Evolutionary conservation across 2,888 invertebrate genomes (phyloP).

Genomic region (Zygothrica quintamaculata): DNA sequence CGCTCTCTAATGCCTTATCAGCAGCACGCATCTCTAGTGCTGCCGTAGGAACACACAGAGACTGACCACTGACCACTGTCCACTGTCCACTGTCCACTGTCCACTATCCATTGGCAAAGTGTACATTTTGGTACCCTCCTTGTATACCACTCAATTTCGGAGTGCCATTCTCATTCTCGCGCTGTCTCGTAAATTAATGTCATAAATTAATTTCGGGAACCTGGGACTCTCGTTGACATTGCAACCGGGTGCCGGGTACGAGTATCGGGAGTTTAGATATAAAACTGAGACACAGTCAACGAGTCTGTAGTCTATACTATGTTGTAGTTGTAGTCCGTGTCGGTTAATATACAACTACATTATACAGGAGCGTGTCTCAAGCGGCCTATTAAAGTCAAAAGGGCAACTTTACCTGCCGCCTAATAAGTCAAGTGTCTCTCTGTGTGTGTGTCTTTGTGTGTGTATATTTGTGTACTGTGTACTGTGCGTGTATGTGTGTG

Average conservation of each 20-base stretch:
- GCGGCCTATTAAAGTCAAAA: conserved; percentile 30
- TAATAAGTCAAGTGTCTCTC: conserved; percentile 24
- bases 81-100: too few relatives aligned
- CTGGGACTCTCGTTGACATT: conserved; percentile 64
- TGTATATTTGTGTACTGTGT: conserved; percentile 13
- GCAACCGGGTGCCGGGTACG: conserved; percentile 54
- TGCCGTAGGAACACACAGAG: conserved; percentile 54
- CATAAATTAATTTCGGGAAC: conserved; percentile 79
- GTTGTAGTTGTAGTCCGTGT: conserved; percentile 34
- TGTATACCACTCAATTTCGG: conserved; percentile 65
- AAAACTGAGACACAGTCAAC: too few relatives aligned
- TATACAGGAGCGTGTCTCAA: conserved; percentile 21
- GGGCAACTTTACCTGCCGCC: conserved; percentile 55
- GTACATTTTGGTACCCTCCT: conserved; percentile 25
- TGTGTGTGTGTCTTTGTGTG: conserved; percentile 38
- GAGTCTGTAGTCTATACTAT: too few relatives aligned
- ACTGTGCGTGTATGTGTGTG: conserved; percentile 44
- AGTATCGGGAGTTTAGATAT: conserved; percentile 24
- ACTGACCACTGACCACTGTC: conserved; percentile 25
- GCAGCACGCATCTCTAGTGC: conserved; percentile 56
- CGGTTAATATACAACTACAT: conserved; percentile 11
- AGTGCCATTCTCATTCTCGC: conserved; percentile 69
- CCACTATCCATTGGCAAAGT: too few relatives aligned
- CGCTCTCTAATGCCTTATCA: conserved; percentile 67
- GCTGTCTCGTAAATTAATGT: conserved; percentile 80